These are phyloP conservation scores for Pachycephus smyrnensis DNA, from an alignment of 2,888 invertebrate genomes.

Conservation along the genomic window DNA sequence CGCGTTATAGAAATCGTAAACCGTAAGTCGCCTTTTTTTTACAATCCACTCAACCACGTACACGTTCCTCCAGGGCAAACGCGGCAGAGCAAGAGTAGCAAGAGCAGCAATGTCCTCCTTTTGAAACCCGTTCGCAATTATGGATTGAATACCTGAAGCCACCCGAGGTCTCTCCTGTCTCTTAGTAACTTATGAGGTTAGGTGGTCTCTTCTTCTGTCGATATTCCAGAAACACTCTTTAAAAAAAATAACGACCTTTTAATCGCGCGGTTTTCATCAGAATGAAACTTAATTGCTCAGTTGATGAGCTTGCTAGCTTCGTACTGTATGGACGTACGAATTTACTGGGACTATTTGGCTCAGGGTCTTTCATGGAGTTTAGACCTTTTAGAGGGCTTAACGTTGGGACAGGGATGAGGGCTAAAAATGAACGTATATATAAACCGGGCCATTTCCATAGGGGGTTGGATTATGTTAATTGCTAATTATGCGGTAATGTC, in stretches of 20 bases:
- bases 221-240: neutral
- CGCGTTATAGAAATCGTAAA: neutral
- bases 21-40: neutral
- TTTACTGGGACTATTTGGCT: neutral
- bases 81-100: neutral
- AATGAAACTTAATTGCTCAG: neutral
- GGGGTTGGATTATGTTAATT: conserved; percentile 22
- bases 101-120: conserved; percentile 8
- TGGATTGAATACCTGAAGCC: conserved; percentile 4
- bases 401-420: neutral
- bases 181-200: neutral
- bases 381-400: neutral
- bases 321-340: neutral
- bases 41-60: neutral
- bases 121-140: conserved; percentile 33
- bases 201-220: neutral
- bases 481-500: conserved; percentile 22
- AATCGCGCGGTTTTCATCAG: neutral
- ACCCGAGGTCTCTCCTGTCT: conserved; percentile 11
- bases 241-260: neutral
- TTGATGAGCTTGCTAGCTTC: neutral
- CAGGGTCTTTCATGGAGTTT: neutral
- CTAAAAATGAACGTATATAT: neutral
- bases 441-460: neutral
- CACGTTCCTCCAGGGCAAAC: neutral